Base-by-base conservation (phyloP, 2,113 vertebrate species). In the Ia io region DNA sequence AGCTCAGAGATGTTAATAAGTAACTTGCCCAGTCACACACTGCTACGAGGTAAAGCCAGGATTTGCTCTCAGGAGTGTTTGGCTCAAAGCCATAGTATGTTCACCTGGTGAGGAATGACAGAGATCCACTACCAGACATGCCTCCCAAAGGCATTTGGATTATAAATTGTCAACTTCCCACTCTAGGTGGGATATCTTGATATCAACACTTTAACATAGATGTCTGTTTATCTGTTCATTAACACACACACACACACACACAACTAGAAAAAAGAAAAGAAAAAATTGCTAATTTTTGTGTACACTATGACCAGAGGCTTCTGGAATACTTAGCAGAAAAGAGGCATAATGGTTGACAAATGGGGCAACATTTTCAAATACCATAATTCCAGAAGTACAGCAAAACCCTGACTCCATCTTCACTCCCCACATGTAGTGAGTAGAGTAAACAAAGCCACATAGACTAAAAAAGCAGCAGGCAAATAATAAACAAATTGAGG, bases 381-480 rank as follows among this genome's bases (percentile, higher is more conserved):
- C 51, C 84, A 70, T 63, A 93, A 95, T 96, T 97, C 71, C 78
- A 98, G 93, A 95, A 96, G 73, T 89, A 71, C 61, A 90, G 94
- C 47, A 80, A 90, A 96, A 89, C 18, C 69, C 51, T 77, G 44
- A 96, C 49, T 96, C 44, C 13, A 95, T 63, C 63, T 65, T 89
- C 85, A 74, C 32, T 70, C 84, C 85, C 96, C 88, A 94, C 83
- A 94, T 87, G 88, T 80, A 91, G 84, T 91, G 44, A 92, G 51
- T 77, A 88, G 59, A 63, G 89, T 95, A 93, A 97, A 92, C 74
- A 97, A 97, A 95, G 37, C 79, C 76, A 65, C 88, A 77, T 0
- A 91, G 96, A 93, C 94, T 84, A 74, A 95, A 97, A 97, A 97
- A 94, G 95, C 85, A 97, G 91, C 94, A 95, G 88, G 84, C 89